Evolutionary conservation across 2,797 vertebrate genomes (phyloP).

Genomic region (Xenops minutus): DNA sequence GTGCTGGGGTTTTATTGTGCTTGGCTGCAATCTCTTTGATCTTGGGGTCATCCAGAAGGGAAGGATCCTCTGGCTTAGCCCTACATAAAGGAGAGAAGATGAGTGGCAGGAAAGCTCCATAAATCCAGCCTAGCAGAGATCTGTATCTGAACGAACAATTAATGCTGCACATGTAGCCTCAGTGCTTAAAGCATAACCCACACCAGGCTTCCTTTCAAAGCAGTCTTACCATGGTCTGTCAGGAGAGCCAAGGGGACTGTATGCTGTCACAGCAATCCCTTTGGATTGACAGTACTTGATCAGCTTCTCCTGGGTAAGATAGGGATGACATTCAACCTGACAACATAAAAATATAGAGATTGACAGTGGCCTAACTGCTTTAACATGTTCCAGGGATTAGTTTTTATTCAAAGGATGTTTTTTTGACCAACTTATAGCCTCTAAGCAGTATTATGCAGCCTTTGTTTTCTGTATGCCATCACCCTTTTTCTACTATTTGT

Average conservation of each 20-base stretch:
- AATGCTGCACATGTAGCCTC: neutral
- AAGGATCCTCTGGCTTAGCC: slow-evolving; percentile 83
- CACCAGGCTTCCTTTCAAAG: neutral
- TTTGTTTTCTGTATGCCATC: neutral
- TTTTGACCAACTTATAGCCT: neutral
- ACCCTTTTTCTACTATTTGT: neutral
- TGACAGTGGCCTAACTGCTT: neutral
- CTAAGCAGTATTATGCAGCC: rapidly evolving
- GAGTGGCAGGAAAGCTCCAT: neutral
- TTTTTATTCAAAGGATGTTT: neutral
- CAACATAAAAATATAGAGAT: neutral
- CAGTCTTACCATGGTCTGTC: slow-evolving; percentile 84
- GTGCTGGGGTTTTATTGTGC: slow-evolving; percentile 86
- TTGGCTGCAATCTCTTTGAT: slow-evolving; percentile 85
- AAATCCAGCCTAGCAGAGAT: neutral
- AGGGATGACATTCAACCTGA: slow-evolving; percentile 90
- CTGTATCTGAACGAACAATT: neutral
- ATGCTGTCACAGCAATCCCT: slow-evolving; percentile 87
- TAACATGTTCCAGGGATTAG: neutral
- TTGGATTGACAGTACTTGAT: slow-evolving; percentile 86
- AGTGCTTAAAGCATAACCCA: neutral
- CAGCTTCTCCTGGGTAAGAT: slow-evolving; percentile 88
- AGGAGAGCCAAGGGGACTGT: slow-evolving; percentile 89
- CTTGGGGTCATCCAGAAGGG: slow-evolving; percentile 84
- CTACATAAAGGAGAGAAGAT: slow-evolving; percentile 39